Percentiles rank a stretch among this genome's conserved stretches.
Conservation (phyloP, 2,797 vertebrate species). For the Lutjanus argentimaculatus region DNA sequence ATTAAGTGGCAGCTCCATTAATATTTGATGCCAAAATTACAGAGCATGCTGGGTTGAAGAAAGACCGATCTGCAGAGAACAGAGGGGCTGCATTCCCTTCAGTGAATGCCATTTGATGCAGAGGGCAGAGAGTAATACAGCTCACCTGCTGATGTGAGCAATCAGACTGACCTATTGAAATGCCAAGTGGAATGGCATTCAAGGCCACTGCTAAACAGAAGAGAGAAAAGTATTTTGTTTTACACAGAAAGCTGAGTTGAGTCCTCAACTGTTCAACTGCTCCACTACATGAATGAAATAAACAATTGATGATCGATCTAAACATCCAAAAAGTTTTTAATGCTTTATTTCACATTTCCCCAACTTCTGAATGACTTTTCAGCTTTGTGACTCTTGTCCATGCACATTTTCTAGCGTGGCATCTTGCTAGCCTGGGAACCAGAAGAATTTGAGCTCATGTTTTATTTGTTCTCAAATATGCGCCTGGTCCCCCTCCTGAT, state of each 20-base stretch:
- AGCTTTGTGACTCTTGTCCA: not conserved
- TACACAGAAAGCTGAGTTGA: slow-evolving; percentile 13
- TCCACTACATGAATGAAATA: not conserved
- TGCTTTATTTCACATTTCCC: not conserved
- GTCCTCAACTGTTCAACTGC: slow-evolving; percentile 7
- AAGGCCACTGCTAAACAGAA: slow-evolving; percentile 20
- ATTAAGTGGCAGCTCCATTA: slow-evolving; percentile 28
- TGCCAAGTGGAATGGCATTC: slow-evolving; percentile 51
- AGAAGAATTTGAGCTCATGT: too few species aligned
- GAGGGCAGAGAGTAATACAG: slow-evolving; percentile 37
- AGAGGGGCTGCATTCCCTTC: slow-evolving; percentile 21
- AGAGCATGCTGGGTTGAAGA: slow-evolving; percentile 21
- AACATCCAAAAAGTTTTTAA: not conserved
- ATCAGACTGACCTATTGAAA: slow-evolving; percentile 65
- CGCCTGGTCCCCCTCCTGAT: too few species aligned
- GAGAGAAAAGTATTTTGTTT: slow-evolving; percentile 12
- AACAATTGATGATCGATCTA: not conserved
- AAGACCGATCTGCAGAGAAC: slow-evolving; percentile 22
- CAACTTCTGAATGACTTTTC: not conserved
- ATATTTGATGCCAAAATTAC: slow-evolving; percentile 35
- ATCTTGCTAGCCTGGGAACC: too few species aligned
- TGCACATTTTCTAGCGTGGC: not conserved
- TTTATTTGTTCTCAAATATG: too few species aligned
- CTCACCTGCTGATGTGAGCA: slow-evolving; percentile 52
- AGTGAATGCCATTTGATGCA: slow-evolving; percentile 38